Evolutionary conservation across 1,140 invertebrate genomes (phyloP), one percentile per base, ranked within the genome.

Genomic region (Drosophila serrata): DNA sequence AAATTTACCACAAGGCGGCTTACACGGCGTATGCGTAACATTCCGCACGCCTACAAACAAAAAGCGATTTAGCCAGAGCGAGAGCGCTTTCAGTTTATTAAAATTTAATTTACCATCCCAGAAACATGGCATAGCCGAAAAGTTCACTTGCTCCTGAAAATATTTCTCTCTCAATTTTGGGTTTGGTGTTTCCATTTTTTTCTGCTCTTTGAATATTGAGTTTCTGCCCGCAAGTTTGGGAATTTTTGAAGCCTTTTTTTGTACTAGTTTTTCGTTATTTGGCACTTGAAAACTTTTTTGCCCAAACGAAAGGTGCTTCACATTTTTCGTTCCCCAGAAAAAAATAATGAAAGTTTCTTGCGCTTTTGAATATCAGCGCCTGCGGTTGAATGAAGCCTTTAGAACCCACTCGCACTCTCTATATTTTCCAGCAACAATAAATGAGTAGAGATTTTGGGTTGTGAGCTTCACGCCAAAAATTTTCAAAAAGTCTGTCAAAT

Each of bases 1-100:
- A 77, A 77, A 77, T 76, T 60, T 76, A 49, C 73, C 73, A 68
- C 62, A 76, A 76, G 72, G 51, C 53, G 53, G 74, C 61, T 60
- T 56, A 76, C 62, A 60, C n/a, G 73, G 62, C 73, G 74, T 77
- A 77, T 77, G 74, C 73, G 74, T 77, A 68, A 76, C 74, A 74
- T 43, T 29, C 68, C 35, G 31, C 55, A 37, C 37, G 37, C 35
- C 64, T 42, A 29, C 43, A 55, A 56, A 58, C 37, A 72, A 70
- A 72, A 67, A 51, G 24, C 62, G 64, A 68, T 68, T 68, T 68
- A 27, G 27, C 43, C 61, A 51, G 15, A 56, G 15, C 3, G 17
- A 2, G 65, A 70, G 51, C 48, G 60, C 59, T 74, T 48, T 35
- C 46, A 67, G 74, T 77, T 68, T 77, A 77, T 77, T 77, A 77